phyloP scores from a whole-genome alignment of 2,113 vertebrate species.

The Coregonus clupeaformis region DNA sequence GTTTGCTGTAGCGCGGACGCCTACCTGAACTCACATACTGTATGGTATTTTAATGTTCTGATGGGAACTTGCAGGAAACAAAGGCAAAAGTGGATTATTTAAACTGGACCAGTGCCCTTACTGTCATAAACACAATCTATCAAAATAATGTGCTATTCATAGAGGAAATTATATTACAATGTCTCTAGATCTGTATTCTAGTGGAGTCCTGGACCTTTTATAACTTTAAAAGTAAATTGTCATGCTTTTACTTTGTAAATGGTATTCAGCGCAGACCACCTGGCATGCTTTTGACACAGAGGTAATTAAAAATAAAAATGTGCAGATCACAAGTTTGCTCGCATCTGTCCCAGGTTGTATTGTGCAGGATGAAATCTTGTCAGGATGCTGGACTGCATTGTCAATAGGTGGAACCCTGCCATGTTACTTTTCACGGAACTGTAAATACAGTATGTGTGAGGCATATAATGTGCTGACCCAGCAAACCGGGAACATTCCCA shows the following conservation, averaged over 20 bases:
- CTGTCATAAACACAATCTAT: constrained; percentile 12
- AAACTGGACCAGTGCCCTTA: background rate
- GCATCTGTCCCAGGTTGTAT: constrained; percentile 42
- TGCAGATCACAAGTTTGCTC: constrained; percentile 44
- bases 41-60: no score
- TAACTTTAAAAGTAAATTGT: constrained; percentile 33
- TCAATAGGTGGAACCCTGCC: constrained; percentile 43
- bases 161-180: constrained; percentile 20
- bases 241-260: constrained; percentile 32
- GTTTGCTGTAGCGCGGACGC: no score
- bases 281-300: constrained; percentile 21
- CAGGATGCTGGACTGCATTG: constrained; percentile 39
- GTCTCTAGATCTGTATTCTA: constrained; percentile 21
- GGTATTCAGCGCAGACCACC: constrained; percentile 36
- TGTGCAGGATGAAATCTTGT: constrained; percentile 38
- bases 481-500: background rate
- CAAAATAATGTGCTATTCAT: constrained; percentile 20
- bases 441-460: constrained; percentile 25
- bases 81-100: background rate
- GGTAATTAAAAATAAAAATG: constrained; percentile 51
- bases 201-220: constrained; percentile 24
- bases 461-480: constrained; percentile 44
- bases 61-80: no score
- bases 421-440: constrained; percentile 41
- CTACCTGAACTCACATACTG: no score